Evolutionary conservation across 2,797 vertebrate species (phyloP).

Genomic region (Acipenser ruthenus): DNA sequence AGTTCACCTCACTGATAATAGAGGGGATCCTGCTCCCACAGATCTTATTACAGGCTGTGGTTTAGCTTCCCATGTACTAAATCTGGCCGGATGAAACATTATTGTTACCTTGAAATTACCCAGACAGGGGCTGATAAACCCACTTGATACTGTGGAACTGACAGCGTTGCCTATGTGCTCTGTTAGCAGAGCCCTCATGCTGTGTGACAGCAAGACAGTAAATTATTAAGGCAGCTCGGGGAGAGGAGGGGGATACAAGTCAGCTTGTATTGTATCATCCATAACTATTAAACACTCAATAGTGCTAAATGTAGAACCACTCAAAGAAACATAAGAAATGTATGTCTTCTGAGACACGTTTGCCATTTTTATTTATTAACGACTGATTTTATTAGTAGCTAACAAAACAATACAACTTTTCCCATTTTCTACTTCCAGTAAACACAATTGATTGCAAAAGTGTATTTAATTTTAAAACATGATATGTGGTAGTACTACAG

Average conservation of each 20-base stretch:
- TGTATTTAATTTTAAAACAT: too few relatives aligned
- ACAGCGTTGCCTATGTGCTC: constrained; percentile 49
- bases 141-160: constrained; percentile 45
- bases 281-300: too few relatives aligned
- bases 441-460: too few relatives aligned
- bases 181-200: constrained; percentile 50
- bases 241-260: constrained; percentile 9
- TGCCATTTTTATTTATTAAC: too few relatives aligned
- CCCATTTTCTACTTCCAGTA: too few relatives aligned
- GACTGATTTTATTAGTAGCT: too few relatives aligned
- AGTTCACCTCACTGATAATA: background rate
- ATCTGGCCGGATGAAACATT: background rate
- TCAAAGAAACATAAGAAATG: too few relatives aligned
- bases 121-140: constrained; percentile 28
- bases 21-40: background rate
- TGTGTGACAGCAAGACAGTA: constrained; percentile 44
- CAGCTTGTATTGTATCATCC: too few relatives aligned
- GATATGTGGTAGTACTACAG: too few relatives aligned
- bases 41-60: background rate
- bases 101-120: background rate
- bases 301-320: too few relatives aligned
- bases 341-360: too few relatives aligned
- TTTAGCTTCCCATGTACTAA: background rate
- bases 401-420: too few relatives aligned
- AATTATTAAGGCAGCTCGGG: constrained; percentile 55